Evolutionary conservation across 2,797 vertebrate species (phyloP), one percentile per base, ranked within the genome.

Genomic region (Peromyscus nudipes): DNA sequence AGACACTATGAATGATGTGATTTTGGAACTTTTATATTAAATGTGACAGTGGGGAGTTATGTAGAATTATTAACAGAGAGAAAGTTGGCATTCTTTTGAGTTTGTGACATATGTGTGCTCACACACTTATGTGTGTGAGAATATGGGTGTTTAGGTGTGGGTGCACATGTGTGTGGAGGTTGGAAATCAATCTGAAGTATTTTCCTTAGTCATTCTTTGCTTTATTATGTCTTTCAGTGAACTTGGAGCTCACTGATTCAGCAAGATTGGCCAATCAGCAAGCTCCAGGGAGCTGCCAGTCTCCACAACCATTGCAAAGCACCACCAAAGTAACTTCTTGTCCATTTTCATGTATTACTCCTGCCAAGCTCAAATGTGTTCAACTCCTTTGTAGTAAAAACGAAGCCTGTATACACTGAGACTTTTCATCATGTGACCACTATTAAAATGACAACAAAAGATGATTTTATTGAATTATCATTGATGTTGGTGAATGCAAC

Each of bases 381-480:
- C 27, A 37, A 34, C 4, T 87, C 71, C 40, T 69, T 87, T 84
- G 43, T 21, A 37, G 6, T 52, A 94, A 37, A 96, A 86, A 64
- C 76, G 29, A 95, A 80, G 17, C 25, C 60, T 71, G 40, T 2
- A 67, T n/a, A 52, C 2, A n/a, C 65, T 79, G 46, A 73, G 60
- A 92, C 40, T 84, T 93, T 91, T 77, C 11, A 55, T 91, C 40
- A 37, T n/a, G 43, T 14, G 55, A 57, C 23, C 40, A 65, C 16
- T 77, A 34, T 83, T 96, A 37, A 85, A 83, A 65, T 77, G 43
- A 31, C 23, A 55, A 84, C 40, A 80, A 81, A 89, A 79, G 69
- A 85, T 31, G 34, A 73, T 89, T 73, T 92, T 34, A 80, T 29
- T 52, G 46, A 67, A 89, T 37, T 82, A 40, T 67, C 49, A 2